Base-by-base conservation (phyloP, 2,113 vertebrate species). In the Myrmecobius fasciatus region DNA sequence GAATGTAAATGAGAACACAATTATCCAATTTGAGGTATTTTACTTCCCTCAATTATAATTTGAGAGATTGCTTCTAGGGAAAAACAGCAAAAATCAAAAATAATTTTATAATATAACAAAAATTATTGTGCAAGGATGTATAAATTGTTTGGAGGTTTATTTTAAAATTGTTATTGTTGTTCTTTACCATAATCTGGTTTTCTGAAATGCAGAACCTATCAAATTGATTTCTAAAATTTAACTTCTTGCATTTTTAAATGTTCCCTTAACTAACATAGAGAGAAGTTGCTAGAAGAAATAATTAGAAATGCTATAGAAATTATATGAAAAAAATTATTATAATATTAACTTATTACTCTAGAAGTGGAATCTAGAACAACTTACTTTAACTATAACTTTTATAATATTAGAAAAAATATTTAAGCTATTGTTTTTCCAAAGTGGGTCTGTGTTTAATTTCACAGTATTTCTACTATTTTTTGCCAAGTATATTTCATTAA, bases 21-120 rank as follows among this genome's bases (percentile, higher is more conserved):
- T 99, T 97, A 98, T 99, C 95, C 99, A 99, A 25, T 99, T 99
- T 99, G 99, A 99, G 99, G 99, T 99, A 99, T 53, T 97, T 95
- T 83, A 95, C 46, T 97, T 89, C 95, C 89, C 97, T 95, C 56
- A 52, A 24, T 88, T 95, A 92, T 95, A 60, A 52, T 97, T 92
- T n/a, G 7, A 48, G n/a, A 83, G 52, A 96, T 17, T 89, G 60
- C 94, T 92, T 92, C 48, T 93, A 52, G 2, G 47, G 53, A 92
- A 67, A 54, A 52, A 56, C 12, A 4, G 48, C 25, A 53, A 54
- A 97, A 92, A 53, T 89, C 75, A 93, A 92, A 96, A 53, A 67
- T 91, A 91, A 94, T 94, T 88, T 93, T 92, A 52, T 47, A n/a
- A 95, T 52, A 31, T 89, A 52, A 95, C 51, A 97, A 60, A n/a